Evolutionary conservation across 2,113 vertebrate genomes (phyloP).

Genomic region (Alethe diademata): DNA sequence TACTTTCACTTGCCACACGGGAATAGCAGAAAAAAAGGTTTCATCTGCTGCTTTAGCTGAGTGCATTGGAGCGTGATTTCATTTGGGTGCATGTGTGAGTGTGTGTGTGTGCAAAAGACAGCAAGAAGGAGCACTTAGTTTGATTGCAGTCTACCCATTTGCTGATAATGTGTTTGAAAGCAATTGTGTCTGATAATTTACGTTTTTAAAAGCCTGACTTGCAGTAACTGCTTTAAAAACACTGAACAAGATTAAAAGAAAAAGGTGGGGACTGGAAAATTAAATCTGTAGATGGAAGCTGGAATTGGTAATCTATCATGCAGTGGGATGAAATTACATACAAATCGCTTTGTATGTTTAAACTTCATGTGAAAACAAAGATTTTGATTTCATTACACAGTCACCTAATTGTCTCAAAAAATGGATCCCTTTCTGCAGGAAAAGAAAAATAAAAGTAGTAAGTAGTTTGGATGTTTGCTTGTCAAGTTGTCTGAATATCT

Average conservation of each 20-base stretch:
- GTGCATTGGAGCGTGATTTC: not conserved
- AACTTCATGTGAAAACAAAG: not conserved
- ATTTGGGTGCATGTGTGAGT: not conserved
- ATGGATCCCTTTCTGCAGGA: not conserved
- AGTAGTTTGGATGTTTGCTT: not conserved
- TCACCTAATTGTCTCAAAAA: not conserved
- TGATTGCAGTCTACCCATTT: slow-evolving; percentile 46
- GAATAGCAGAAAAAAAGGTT: not conserved
- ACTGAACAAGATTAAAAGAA: not conserved
- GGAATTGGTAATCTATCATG: not conserved
- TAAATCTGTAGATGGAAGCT: slow-evolving; percentile 16
- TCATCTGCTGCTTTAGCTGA: not conserved
- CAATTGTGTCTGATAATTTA: slow-evolving; percentile 28
- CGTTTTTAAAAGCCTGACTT: slow-evolving; percentile 38
- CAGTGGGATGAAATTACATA: not conserved
- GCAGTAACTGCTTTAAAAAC: slow-evolving; percentile 29
- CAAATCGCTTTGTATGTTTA: not conserved
- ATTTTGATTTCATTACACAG: not conserved
- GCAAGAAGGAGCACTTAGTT: slow-evolving; percentile 54
- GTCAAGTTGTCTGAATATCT: not conserved
- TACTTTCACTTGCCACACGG: not conserved
- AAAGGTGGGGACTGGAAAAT: not conserved
- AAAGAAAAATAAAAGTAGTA: rapidly evolving
- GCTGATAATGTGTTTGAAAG: slow-evolving; percentile 41
- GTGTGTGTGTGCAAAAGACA: not conserved